Conservation (phyloP, 2,888 invertebrate species). For the Liopterus haemorrhoidalis region DNA sequence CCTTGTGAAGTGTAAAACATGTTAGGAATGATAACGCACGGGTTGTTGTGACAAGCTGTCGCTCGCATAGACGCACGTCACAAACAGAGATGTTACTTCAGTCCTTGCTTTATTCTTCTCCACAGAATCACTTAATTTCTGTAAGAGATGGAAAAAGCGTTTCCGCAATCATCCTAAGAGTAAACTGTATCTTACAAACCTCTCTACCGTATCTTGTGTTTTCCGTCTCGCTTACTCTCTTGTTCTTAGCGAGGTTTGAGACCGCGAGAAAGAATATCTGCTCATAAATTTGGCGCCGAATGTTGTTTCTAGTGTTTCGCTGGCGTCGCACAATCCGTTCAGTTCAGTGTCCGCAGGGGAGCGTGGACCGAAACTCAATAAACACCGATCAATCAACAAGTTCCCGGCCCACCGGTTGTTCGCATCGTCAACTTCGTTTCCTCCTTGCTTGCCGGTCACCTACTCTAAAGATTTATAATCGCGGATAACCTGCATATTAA, state of each 20-base stretch:
- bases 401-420: constrained; percentile 6
- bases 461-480: too few relatives aligned
- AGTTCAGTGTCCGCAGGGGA: neutral
- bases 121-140: constrained; percentile 18
- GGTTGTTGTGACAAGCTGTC: constrained; percentile 23
- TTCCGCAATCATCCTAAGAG: constrained; percentile 16
- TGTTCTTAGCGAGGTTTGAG: neutral
- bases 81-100: neutral
- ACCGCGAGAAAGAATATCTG: constrained; percentile 14
- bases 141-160: constrained; percentile 15
- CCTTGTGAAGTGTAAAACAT: constrained; percentile 23
- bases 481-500: too few relatives aligned
- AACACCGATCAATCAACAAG: constrained; percentile 24
- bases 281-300: constrained; percentile 17
- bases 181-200: constrained; percentile 17
- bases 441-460: constrained; percentile 10
- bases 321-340: constrained; percentile 13
- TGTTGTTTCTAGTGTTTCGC: constrained; percentile 18
- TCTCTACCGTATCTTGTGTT: too few relatives aligned
- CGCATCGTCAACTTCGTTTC: constrained; percentile 6
- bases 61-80: constrained; percentile 14
- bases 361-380: constrained; percentile 12
- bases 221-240: too few relatives aligned
- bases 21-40: constrained; percentile 23
- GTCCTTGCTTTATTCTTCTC: neutral